A percentile compares a stretch with the other conserved stretches of the same genome.
These are phyloP conservation scores for Cantharis lateralis DNA, from an alignment of 2,888 invertebrate species.

Conservation along the genomic window DNA sequence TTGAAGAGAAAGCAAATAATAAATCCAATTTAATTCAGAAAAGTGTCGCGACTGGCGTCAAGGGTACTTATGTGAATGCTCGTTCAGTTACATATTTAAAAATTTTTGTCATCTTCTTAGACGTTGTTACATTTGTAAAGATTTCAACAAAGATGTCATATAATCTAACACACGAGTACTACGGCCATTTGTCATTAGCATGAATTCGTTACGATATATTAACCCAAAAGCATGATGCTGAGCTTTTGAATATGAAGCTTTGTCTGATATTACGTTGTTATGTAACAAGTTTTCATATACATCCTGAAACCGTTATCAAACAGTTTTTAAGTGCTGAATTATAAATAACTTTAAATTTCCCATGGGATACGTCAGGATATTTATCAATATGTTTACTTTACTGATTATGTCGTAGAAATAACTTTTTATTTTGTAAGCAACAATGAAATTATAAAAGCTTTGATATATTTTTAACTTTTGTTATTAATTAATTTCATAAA, in stretches of 20 bases:
- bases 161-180: constrained; percentile 21
- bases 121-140: constrained; percentile 31
- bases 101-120: constrained; percentile 33
- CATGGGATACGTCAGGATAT: constrained; percentile 21
- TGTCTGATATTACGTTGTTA: constrained; percentile 18
- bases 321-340: constrained; percentile 28
- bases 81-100: constrained; percentile 34
- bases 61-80: constrained; percentile 27
- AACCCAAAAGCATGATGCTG: constrained; percentile 18
- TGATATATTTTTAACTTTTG: not conserved
- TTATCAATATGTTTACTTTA: constrained; percentile 25
- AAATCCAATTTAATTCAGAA: constrained; percentile 29
- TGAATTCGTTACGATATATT: constrained; percentile 25
- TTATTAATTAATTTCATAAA: too few species aligned
- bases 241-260: constrained; percentile 16
- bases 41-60: constrained; percentile 28
- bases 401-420: constrained; percentile 8
- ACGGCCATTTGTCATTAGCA: constrained; percentile 23
- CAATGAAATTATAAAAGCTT: not conserved
- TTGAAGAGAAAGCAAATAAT: constrained; percentile 15
- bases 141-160: constrained; percentile 25
- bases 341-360: constrained; percentile 28
- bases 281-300: constrained; percentile 26
- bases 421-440: constrained; percentile 7
- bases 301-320: constrained; percentile 25